Evolutionary conservation across 2,113 vertebrate genomes (phyloP).

Genomic region (Salvator merianae): DNA sequence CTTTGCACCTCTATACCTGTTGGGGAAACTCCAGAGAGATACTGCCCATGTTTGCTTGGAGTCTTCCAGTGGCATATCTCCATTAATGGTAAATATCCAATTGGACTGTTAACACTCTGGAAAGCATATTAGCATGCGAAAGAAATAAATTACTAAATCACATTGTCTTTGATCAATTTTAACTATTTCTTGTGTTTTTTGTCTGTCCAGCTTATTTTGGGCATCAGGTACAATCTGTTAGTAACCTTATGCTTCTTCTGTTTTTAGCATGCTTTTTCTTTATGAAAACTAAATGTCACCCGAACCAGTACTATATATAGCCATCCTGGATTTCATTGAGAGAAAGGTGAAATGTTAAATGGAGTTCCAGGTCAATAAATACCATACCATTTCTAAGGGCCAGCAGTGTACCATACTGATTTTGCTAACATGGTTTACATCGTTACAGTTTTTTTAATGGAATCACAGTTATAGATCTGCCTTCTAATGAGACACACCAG

Average conservation of each 20-base stretch:
- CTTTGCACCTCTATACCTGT: no score
- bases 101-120: conserved; percentile 9
- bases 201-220: not conserved
- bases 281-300: no score
- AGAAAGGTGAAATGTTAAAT: no score
- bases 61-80: no score
- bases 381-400: no score
- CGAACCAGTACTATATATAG: no score
- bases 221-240: conserved; percentile 7
- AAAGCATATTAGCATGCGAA: not conserved
- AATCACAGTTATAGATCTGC: not conserved
- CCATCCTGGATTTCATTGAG: no score
- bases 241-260: conserved; percentile 30
- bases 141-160: conserved; percentile 9
- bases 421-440: conserved; percentile 39
- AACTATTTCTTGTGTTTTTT: conserved; percentile 20
- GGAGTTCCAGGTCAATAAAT: no score
- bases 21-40: no score
- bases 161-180: not conserved
- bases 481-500: not conserved
- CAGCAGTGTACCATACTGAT: conserved; percentile 14
- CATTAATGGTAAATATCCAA: no score
- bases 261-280: conserved; percentile 4
- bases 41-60: no score
- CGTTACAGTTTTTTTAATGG: not conserved